Conservation (phyloP, 2,797 vertebrate species). For the Bufotes viridis region DNA sequence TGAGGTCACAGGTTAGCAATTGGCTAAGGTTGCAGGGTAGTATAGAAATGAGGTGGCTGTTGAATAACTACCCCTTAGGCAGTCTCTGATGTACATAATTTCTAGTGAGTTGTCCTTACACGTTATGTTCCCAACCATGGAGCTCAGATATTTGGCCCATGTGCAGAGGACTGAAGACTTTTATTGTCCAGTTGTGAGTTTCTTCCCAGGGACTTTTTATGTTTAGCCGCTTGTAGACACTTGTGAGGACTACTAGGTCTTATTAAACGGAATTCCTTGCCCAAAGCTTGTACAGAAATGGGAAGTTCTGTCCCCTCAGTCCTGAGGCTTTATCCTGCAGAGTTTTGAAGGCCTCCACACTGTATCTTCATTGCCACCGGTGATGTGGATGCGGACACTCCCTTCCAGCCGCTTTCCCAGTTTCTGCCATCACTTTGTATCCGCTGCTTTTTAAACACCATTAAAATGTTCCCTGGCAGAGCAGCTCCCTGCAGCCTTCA, state of each 20-base stretch:
- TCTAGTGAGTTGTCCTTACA: too few relatives aligned
- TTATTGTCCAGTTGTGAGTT: too few relatives aligned
- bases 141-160: too few relatives aligned
- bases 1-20: too few relatives aligned
- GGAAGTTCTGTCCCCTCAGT: not conserved
- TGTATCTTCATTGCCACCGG: not conserved
- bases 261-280: not conserved
- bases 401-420: not conserved
- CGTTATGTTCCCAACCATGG: too few relatives aligned
- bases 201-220: too few relatives aligned
- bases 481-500: constrained; percentile 42
- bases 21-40: too few relatives aligned
- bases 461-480: constrained; percentile 38
- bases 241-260: not conserved
- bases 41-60: not conserved
- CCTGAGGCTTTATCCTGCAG: not conserved
- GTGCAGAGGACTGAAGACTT: too few relatives aligned
- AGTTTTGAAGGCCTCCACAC: not conserved
- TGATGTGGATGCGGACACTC: not conserved
- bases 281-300: not conserved
- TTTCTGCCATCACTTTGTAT: constrained; percentile 25
- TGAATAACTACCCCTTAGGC: too few relatives aligned
- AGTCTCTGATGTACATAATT: too few relatives aligned
- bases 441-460: constrained; percentile 43
- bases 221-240: too few relatives aligned